These are phyloP conservation scores for Hemibagrus wyckioides DNA, from an alignment of 2,113 vertebrate species.

Conservation along the genomic window DNA sequence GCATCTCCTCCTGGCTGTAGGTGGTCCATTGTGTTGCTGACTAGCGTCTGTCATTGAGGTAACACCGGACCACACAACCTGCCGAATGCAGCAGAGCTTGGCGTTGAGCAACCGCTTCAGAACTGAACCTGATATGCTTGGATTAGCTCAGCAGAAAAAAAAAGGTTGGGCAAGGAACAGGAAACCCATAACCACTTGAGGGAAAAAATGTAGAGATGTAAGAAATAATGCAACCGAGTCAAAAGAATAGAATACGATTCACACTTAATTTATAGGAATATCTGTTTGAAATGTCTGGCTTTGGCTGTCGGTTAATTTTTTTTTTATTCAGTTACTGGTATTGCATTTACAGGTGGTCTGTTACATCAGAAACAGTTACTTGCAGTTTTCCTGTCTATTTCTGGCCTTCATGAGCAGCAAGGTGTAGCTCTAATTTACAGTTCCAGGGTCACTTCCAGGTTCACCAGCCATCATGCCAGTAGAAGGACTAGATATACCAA, in stretches of 20 bases:
- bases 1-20: conserved; percentile 54
- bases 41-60: conserved; percentile 55
- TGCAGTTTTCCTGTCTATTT: background rate
- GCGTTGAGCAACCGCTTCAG: conserved; percentile 62
- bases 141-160: conserved; percentile 63
- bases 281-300: conserved; percentile 33
- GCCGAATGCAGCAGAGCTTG: conserved; percentile 59
- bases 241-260: conserved; percentile 10
- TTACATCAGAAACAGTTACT: background rate
- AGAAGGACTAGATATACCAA: background rate
- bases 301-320: conserved; percentile 15
- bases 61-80: conserved; percentile 70
- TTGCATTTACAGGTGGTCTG: conserved; percentile 15
- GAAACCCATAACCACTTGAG: conserved; percentile 39
- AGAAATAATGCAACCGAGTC: conserved; percentile 18
- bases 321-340: conserved; percentile 20
- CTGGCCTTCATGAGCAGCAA: background rate
- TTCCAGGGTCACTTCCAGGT: background rate
- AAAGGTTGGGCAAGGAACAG: conserved; percentile 54
- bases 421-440: background rate
- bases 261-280: conserved; percentile 22
- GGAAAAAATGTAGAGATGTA: background rate
- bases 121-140: conserved; percentile 69
- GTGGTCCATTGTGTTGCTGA: conserved; percentile 61
- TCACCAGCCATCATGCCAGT: background rate